Evolutionary conservation across 2,797 vertebrate genomes (phyloP), one percentile per base, ranked within the genome.

Genomic region (Dendrocincla fuliginosa): DNA sequence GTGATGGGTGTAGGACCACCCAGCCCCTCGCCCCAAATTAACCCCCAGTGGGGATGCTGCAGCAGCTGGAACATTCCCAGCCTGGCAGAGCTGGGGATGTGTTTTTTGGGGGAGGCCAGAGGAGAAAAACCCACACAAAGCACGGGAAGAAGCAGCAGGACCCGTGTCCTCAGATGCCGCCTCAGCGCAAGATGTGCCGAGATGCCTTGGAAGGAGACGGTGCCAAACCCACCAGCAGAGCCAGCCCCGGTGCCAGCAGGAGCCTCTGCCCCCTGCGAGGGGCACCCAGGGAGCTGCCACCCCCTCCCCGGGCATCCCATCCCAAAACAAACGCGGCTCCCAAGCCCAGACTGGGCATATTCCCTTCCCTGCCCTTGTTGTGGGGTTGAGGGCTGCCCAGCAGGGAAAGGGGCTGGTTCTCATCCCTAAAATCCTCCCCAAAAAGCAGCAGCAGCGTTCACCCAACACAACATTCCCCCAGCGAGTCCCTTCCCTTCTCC

Each of bases 91-190:
- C 68, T 1, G 65, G 67, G 57, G n/a, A 41, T 0, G n/a, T 0
- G 12, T 69, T 37, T 37, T 61, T 69, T 46, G 44, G 77, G 49
- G 1, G 6, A 28, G 35, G 53, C 67, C 25, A 0, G 67, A 8
- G 78, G 64, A 63, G 35, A 32, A 61, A 33, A 41, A 47, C 2
- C 33, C 52, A 78, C 3, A 5, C 59, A 50, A 69, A 47, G 0
- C 11, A 4, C 11, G 16, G 61, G 12, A 57, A 60, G 12, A 57
- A 60, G 90, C 67, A 16, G 80, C 59, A 0, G 79, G 80, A 61
- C 73, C 84, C 32, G 35, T 77, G 96, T 95, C 96, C 96, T 96
- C 95, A 92, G 91, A 94, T 92, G 96, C 87, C 81, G 2, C 84
- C 89, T 37, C 3, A 69, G 63, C 25, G 0, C 89, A 27, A 69